Conservation (phyloP, 2,888 invertebrate genomes). For the Eubasilissa splendida region DNA sequence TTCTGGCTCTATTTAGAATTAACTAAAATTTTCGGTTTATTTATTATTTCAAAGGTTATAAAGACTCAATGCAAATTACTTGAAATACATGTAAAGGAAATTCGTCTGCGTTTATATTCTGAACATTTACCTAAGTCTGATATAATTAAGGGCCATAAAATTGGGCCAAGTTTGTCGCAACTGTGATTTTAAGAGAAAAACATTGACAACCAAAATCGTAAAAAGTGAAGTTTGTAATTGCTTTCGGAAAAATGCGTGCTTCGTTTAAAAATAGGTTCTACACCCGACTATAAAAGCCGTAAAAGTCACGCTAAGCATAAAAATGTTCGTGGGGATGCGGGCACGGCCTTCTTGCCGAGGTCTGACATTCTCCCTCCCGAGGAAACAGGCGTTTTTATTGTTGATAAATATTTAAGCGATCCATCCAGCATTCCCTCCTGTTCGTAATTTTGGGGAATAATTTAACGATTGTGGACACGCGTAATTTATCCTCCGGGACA, state of each 20-base stretch:
- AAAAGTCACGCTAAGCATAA: constrained; percentile 41
- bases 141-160: background rate
- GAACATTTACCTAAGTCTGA: too few relatives aligned
- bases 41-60: too few relatives aligned
- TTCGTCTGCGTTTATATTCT: too few relatives aligned
- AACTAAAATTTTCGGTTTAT: too few relatives aligned
- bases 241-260: constrained; percentile 3
- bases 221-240: constrained; percentile 15
- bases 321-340: constrained; percentile 3
- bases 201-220: constrained; percentile 4
- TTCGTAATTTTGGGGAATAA: constrained; percentile 47
- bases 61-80: too few relatives aligned
- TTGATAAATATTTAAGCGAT: constrained; percentile 49
- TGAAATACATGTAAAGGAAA: too few relatives aligned
- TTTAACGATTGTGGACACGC: constrained; percentile 49
- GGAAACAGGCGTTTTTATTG: constrained; percentile 38
- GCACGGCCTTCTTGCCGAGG: background rate
- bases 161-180: background rate
- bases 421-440: constrained; percentile 41
- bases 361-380: background rate
- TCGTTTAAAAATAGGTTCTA: constrained; percentile 15
- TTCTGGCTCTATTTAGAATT: too few relatives aligned
- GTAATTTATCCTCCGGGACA: constrained; percentile 45
- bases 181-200: background rate
- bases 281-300: constrained; percentile 12